Evolutionary conservation across 1,140 invertebrate genomes (phyloP).

Genomic region (Atopsyche davidsoni): DNA sequence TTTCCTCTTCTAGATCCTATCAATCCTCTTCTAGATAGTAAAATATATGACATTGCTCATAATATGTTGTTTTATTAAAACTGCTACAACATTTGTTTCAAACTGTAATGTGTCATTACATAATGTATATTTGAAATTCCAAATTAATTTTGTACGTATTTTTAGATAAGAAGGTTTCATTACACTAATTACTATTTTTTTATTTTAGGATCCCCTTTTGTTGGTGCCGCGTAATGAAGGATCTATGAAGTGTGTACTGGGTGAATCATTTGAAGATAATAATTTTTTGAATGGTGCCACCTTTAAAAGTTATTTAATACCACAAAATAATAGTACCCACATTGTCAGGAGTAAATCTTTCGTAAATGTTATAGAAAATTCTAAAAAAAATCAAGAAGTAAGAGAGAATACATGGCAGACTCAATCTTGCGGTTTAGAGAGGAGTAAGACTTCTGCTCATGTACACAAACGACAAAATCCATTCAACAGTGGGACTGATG

Average conservation of each 20-base stretch:
- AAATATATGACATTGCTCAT: too few species aligned
- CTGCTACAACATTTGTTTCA: too few species aligned
- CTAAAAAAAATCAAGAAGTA: slow-evolving; percentile 5
- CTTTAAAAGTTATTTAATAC: slow-evolving; percentile 20
- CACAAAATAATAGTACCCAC: slow-evolving; percentile 7
- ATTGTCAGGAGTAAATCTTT: slow-evolving; percentile 27
- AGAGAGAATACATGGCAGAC: slow-evolving; percentile 17
- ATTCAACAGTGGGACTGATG: too few species aligned
- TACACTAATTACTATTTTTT: too few species aligned
- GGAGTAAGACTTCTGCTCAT: slow-evolving; percentile 42
- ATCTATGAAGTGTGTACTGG: slow-evolving; percentile 43
- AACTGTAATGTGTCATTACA: too few species aligned
- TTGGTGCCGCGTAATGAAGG: slow-evolving; percentile 59
- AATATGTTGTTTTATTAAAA: too few species aligned
- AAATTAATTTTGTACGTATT: too few species aligned
- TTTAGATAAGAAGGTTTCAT: too few species aligned
- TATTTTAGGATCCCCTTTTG: slow-evolving; percentile 51
- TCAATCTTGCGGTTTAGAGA: slow-evolving; percentile 36
- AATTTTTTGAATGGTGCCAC: slow-evolving; percentile 5
- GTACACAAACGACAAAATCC: slow-evolving; percentile 36
- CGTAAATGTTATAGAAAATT: slow-evolving; percentile 17
- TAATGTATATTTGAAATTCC: too few species aligned
- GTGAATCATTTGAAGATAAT: slow-evolving; percentile 36
- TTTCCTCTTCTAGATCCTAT: too few species aligned
- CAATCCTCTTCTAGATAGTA: too few species aligned